A percentile compares a stretch with the other conserved stretches of the same genome.
Conservation (phyloP, 2,113 vertebrate genomes). For the Monopterus albus region DNA sequence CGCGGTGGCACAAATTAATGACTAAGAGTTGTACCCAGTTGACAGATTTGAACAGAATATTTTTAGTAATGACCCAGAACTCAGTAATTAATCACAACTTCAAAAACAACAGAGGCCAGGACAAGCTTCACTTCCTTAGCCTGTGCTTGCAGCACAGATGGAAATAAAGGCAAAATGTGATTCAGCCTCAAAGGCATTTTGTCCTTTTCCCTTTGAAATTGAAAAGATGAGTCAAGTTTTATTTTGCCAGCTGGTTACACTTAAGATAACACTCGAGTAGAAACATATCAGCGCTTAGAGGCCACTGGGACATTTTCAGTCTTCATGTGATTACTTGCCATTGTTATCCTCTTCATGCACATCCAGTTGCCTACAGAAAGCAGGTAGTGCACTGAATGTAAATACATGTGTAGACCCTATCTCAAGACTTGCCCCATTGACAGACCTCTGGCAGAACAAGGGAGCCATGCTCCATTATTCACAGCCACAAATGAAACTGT, state of each 20-base stretch:
- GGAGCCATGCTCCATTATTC: conserved; percentile 47
- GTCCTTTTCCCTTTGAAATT: conserved; percentile 35
- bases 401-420: conserved; percentile 44
- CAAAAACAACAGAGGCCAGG: conserved; percentile 18
- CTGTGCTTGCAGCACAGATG: conserved; percentile 8
- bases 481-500: conserved; percentile 50
- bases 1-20: neutral
- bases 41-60: conserved; percentile 20
- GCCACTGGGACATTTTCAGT: conserved; percentile 28
- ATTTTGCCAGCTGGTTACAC: conserved; percentile 31
- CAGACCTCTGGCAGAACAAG: conserved; percentile 28
- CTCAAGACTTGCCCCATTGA: conserved; percentile 41
- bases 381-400: conserved; percentile 51
- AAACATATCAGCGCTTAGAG: conserved; percentile 35
- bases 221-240: conserved; percentile 7
- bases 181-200: conserved; percentile 31
- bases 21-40: neutral
- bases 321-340: conserved; percentile 45
- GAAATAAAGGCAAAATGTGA: conserved; percentile 22
- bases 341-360: conserved; percentile 24
- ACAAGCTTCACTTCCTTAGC: neutral
- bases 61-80: conserved; percentile 14
- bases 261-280: conserved; percentile 26
- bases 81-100: conserved; percentile 35
- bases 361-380: conserved; percentile 31